Percentiles rank a stretch among this genome's conserved stretches.
Evolutionary conservation across 1,140 invertebrate species (phyloP).

Genomic region (Hydropsyche tenuis): DNA sequence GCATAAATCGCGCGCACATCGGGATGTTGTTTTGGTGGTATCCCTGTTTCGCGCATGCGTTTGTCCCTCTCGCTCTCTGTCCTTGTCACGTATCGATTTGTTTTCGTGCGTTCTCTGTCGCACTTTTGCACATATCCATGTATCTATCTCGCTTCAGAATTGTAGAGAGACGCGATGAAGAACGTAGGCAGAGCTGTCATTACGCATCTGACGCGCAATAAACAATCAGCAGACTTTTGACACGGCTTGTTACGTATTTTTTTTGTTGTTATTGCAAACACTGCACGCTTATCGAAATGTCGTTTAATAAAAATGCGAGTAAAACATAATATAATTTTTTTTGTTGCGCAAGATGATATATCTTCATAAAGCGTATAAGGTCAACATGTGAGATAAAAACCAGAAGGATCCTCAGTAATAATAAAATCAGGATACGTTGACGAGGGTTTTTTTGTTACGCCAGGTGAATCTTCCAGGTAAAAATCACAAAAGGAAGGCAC

Average conservation of each 20-base stretch:
- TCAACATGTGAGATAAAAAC: no score
- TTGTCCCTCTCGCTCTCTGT: slow-evolving; percentile 20
- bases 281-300: no score
- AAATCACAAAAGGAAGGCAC: background rate
- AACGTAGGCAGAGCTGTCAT: slow-evolving; percentile 7
- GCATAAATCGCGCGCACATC: no score
- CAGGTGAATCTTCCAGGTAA: slow-evolving; percentile 24
- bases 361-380: no score
- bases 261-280: no score
- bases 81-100: slow-evolving; percentile 45
- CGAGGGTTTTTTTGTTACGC: slow-evolving; percentile 1
- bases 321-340: no score
- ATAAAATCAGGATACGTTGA: background rate
- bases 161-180: background rate
- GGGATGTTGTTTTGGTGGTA: slow-evolving; percentile 23
- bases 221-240: background rate
- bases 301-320: no score
- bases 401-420: background rate
- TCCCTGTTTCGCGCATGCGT: slow-evolving; percentile 15
- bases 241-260: no score
- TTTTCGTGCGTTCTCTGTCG: slow-evolving; percentile 48
- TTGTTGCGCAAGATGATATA: no score
- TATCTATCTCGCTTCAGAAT: slow-evolving; percentile 1
- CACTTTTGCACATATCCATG: slow-evolving; percentile 10
- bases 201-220: slow-evolving; percentile 8